Evolutionary conservation across 2,888 invertebrate species (phyloP), one percentile per base, ranked within the genome.

Genomic region (Aelia acuminata): DNA sequence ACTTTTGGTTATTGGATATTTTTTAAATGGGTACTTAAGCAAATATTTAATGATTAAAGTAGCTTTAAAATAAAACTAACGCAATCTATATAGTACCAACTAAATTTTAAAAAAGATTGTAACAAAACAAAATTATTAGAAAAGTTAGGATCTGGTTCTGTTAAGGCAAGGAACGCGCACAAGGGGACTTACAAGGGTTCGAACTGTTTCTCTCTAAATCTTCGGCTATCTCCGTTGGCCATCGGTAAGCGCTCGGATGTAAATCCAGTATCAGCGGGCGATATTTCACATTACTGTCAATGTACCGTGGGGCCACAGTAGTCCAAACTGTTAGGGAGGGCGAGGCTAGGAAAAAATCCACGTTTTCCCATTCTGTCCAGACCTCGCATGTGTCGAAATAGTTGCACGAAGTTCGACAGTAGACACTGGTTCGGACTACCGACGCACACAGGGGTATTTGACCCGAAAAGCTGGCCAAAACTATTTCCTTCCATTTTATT

Each of bases 261-360:
- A 80, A 80, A 80, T 80, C 43, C 80, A n/a, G 43, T 80, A 80
- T 80, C 80, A 13, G 13, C 11, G 39, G 80, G 43, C 80, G 43
- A 80, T 80, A 80, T 80, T 43, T 80, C 80, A 80, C 80, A 80
- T 80, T 43, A 70, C 80, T 80, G 80, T 80, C 80, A 43, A 80
- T 80, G 43, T n/a, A 43, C 39, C 20, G 39, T 75, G 75, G 39
- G 20, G 39, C n/a, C 18, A 22, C 35, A 35, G 63, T 35, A 35
- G 63, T 80, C 80, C 80, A 80, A 80, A 80, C 80, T 80, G n/a
- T 13, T 43, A 43, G 43, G 7, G 43, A 4, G 43, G 43, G 7
- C 43, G 43, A 22, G 43, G 3, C 22, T 22, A 80, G 43, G 80
- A 43, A 80, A 80, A 80, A 70, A 70, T 47, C 43, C 43, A 43